These are phyloP conservation scores for Panthera uncia DNA, from an alignment of 2,113 vertebrate genomes.

Conservation along the genomic window DNA sequence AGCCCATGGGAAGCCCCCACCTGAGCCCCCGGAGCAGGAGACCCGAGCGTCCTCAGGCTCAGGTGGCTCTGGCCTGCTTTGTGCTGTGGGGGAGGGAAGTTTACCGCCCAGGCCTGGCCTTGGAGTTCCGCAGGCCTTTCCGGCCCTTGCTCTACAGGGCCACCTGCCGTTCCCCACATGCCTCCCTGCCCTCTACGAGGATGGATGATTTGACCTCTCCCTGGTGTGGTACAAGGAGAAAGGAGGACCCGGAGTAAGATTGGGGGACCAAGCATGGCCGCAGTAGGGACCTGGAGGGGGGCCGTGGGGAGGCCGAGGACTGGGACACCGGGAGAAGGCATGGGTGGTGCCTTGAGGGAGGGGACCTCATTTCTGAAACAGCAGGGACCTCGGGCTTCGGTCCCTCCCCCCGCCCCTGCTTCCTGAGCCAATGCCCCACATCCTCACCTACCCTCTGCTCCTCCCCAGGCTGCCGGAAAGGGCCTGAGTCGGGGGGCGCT, in stretches of 20 bases:
- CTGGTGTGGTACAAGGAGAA: neutral
- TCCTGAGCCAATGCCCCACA: accelerated
- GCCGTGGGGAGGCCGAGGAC: too few relatives aligned
- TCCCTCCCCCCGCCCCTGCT: neutral
- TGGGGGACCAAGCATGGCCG: neutral
- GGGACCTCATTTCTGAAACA: neutral
- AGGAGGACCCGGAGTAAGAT: neutral
- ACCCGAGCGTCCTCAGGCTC: conserved; percentile 65
- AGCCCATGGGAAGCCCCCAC: neutral
- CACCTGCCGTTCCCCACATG: neutral
- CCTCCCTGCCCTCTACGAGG: neutral
- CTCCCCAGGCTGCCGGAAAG: neutral
- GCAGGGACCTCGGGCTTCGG: neutral
- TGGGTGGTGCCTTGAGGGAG: neutral
- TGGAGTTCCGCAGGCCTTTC: conserved; percentile 81
- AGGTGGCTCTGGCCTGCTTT: conserved; percentile 83
- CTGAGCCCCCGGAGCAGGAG: neutral
- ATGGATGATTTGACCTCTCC: neutral
- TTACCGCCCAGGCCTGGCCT: conserved; percentile 79
- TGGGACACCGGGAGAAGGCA: neutral
- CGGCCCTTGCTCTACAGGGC: neutral
- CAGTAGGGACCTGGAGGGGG: neutral
- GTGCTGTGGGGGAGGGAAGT: conserved; percentile 85
- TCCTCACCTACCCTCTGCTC: neutral
- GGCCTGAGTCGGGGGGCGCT: neutral